Evolutionary conservation across 2,797 vertebrate genomes (phyloP).

Genomic region (Coranthus polyacanthus): DNA sequence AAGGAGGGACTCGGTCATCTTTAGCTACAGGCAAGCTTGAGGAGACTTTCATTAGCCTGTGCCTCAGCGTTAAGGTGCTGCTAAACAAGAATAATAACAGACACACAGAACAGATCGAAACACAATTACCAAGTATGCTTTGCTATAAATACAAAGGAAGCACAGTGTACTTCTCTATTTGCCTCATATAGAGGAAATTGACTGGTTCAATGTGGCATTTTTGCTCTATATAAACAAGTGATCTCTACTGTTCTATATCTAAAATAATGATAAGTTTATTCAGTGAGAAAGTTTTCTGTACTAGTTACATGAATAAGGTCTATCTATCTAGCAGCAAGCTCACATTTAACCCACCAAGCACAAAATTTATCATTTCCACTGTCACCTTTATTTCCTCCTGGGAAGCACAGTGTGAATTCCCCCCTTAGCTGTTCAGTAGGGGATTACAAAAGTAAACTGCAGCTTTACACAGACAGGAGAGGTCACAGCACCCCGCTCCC

Average conservation of each 20-base stretch:
- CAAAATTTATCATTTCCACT: slow-evolving; percentile 40
- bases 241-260: neutral
- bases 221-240: neutral
- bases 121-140: slow-evolving; percentile 52
- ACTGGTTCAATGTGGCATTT: slow-evolving; percentile 12
- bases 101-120: slow-evolving; percentile 61
- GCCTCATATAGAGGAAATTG: slow-evolving; percentile 4
- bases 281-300: neutral
- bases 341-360: slow-evolving; percentile 39
- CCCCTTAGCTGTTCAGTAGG: slow-evolving; percentile 60
- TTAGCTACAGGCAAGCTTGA: slow-evolving; percentile 63
- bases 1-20: slow-evolving; percentile 27
- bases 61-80: slow-evolving; percentile 31
- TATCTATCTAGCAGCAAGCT: slow-evolving; percentile 30
- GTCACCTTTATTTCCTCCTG: slow-evolving; percentile 46
- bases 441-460: slow-evolving; percentile 77
- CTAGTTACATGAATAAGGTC: slow-evolving; percentile 4
- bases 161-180: slow-evolving; percentile 16
- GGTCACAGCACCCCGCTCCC: slow-evolving; percentile 48
- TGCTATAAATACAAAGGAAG: slow-evolving; percentile 50
- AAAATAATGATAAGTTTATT: neutral
- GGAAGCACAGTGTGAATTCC: slow-evolving; percentile 49
- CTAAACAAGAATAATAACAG: slow-evolving; percentile 68
- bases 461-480: slow-evolving; percentile 65
- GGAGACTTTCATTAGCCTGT: slow-evolving; percentile 64